phyloP scores from a whole-genome alignment of 2,888 invertebrate species.

The Didymodactylos carnosus region DNA sequence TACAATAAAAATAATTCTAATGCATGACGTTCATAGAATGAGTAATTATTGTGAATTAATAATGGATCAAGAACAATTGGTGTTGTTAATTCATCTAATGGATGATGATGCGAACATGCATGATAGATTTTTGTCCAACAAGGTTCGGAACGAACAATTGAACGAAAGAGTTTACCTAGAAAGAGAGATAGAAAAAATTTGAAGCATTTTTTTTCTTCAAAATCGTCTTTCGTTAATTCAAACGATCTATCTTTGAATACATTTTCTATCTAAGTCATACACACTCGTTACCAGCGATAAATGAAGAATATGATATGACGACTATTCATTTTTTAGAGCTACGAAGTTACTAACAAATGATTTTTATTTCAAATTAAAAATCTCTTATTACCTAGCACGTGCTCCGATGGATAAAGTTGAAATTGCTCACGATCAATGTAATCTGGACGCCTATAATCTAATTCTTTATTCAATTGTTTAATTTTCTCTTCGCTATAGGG shows the following conservation, averaged over 20 bases:
- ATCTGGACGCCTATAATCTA: not conserved
- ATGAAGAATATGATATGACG: no score
- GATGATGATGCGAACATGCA: not conserved
- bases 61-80: not conserved
- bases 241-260: no score
- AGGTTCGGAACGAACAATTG: not conserved
- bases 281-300: no score
- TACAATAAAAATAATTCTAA: not conserved
- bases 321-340: no score
- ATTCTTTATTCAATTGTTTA: not conserved
- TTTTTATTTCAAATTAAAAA: no score
- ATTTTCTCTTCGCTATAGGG: not conserved
- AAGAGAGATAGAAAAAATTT: no score
- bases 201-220: no score
- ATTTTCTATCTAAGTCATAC: no score
- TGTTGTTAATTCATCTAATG: not conserved
- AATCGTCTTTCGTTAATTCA: no score
- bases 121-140: not conserved
- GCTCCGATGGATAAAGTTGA: not conserved
- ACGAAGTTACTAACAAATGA: no score
- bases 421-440: not conserved
- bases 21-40: not conserved
- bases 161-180: not conserved
- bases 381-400: no score
- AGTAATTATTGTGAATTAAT: not conserved